These are phyloP conservation scores for Xanthostigma xanthostigma DNA, from an alignment of 2,888 invertebrate species.

Conservation along the genomic window DNA sequence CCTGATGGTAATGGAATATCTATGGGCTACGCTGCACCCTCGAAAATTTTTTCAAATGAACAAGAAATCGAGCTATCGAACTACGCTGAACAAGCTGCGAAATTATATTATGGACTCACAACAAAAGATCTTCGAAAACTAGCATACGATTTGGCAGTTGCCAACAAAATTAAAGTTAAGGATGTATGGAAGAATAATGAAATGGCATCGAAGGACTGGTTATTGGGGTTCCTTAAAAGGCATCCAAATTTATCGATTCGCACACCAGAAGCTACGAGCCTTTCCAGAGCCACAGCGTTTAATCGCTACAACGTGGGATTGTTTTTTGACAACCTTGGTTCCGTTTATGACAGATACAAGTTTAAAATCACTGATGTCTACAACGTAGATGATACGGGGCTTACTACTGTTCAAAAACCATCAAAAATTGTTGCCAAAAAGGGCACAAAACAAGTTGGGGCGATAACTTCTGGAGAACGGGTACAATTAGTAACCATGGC, in stretches of 20 bases:
- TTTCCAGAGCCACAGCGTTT: slow-evolving; percentile 17
- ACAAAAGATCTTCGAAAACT: too few relatives aligned
- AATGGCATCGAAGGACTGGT: slow-evolving; percentile 8
- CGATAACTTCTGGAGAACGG: slow-evolving; percentile 17
- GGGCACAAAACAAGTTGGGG: slow-evolving; percentile 17
- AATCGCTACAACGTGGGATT: slow-evolving; percentile 15
- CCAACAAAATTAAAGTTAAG: too few relatives aligned
- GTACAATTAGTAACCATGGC: slow-evolving; percentile 13
- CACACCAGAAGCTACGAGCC: slow-evolving; percentile 18
- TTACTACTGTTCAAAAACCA: slow-evolving; percentile 18
- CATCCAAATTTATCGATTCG: slow-evolving; percentile 14
- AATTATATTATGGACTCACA: too few relatives aligned
- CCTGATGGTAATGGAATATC: too few relatives aligned
- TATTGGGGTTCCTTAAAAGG: slow-evolving; percentile 7
- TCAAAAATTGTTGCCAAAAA: slow-evolving; percentile 16
- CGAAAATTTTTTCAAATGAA: too few relatives aligned
- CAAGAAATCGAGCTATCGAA: too few relatives aligned
- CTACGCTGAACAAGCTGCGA: too few relatives aligned
- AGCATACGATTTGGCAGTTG: too few relatives aligned
- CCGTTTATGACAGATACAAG: slow-evolving; percentile 12
- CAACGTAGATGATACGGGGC: slow-evolving; percentile 19
- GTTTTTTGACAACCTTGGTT: slow-evolving; percentile 15
- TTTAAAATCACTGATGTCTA: slow-evolving; percentile 13
- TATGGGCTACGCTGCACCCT: too few relatives aligned
- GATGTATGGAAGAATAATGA: too few relatives aligned